Evolutionary conservation across 2,797 vertebrate genomes (phyloP).

Genomic region (Hydrophis major): DNA sequence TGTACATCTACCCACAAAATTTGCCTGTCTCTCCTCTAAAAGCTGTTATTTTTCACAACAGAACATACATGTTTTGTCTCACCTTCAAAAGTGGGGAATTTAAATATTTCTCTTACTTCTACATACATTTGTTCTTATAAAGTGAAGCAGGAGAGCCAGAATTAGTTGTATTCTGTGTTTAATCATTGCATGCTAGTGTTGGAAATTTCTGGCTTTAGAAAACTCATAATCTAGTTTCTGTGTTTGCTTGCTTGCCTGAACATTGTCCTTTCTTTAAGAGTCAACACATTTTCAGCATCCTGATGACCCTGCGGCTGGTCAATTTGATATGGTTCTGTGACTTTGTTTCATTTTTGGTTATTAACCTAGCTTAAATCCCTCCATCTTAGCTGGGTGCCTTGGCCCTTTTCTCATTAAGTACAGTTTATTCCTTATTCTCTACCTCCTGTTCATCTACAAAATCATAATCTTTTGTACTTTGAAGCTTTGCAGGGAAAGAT

Average conservation of each 20-base stretch:
- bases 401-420: neutral
- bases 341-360: neutral
- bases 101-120: neutral
- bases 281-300: neutral
- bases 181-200: neutral
- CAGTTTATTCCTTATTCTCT: neutral
- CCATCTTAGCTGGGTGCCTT: neutral
- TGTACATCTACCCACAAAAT: neutral
- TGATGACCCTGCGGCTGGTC: neutral
- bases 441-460: neutral
- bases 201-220: neutral
- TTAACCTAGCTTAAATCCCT: neutral
- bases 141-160: neutral
- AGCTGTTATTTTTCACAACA: neutral
- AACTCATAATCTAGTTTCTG: neutral
- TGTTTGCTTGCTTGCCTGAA: neutral
- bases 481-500: neutral
- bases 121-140: neutral
- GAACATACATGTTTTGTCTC: conserved; percentile 9
- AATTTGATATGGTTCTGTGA: neutral
- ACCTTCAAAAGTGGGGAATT: neutral
- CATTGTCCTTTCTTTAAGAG: neutral
- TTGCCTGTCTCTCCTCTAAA: neutral
- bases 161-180: neutral
- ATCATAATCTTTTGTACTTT: neutral